A percentile compares a stretch with the other conserved stretches of the same genome.
phyloP scores from a whole-genome alignment of 2,888 invertebrate genomes.

The Tetrapedia diversipes region DNA sequence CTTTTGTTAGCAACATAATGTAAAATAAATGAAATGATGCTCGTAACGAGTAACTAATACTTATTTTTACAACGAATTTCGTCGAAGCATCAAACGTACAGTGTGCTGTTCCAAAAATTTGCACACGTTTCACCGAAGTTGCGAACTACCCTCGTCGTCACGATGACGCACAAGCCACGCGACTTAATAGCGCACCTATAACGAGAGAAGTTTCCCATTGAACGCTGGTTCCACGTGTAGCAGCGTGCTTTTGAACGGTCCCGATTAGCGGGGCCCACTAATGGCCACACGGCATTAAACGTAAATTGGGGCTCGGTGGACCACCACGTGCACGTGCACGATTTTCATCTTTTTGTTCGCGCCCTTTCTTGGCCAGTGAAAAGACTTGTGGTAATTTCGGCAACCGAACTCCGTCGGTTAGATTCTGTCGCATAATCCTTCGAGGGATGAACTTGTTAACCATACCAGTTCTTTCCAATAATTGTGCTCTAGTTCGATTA shows the following conservation, averaged over 20 bases:
- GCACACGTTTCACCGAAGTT: not conserved
- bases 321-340: conserved; percentile 38
- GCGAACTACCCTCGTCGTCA: not conserved
- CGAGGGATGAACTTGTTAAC: too few species aligned
- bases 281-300: conserved; percentile 46
- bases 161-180: conserved; percentile 46
- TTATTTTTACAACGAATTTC: too few species aligned
- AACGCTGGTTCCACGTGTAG: conserved; percentile 44
- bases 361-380: not conserved
- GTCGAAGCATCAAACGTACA: not conserved
- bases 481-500: too few species aligned
- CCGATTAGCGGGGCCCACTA: conserved; percentile 43
- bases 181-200: conserved; percentile 52
- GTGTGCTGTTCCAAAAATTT: not conserved
- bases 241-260: conserved; percentile 26
- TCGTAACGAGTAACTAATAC: too few species aligned
- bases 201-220: conserved; percentile 57
- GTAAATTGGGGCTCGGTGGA: conserved; percentile 36
- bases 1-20: too few species aligned
- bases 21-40: too few species aligned
- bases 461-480: too few species aligned
- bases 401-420: not conserved
- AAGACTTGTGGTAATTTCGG: not conserved
- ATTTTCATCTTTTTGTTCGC: conserved; percentile 25
- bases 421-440: not conserved